phyloP scores from a whole-genome alignment of 2,113 vertebrate species.

The Alectura lathami region DNA sequence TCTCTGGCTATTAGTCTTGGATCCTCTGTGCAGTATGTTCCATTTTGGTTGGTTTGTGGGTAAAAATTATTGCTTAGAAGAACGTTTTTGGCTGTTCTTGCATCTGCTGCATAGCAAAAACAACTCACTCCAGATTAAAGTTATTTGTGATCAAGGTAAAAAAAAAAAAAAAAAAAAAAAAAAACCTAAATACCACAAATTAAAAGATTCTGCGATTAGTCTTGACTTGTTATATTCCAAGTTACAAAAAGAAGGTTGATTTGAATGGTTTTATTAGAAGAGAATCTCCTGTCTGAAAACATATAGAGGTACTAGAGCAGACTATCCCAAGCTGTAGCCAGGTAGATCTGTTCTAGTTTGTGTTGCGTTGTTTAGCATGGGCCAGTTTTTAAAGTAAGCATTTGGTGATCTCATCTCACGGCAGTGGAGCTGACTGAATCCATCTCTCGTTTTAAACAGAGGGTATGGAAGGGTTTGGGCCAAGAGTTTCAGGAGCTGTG shows the following conservation, averaged over 20 bases:
- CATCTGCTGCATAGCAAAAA: background rate
- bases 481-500: background rate
- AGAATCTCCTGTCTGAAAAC: background rate
- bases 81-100: rapidly evolving
- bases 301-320: background rate
- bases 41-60: background rate
- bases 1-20: background rate
- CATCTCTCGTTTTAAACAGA: background rate
- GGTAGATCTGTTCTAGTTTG: background rate
- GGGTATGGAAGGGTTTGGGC: background rate
- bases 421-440: background rate
- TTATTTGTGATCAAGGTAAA: background rate
- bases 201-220: background rate
- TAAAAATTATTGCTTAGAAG: background rate
- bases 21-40: background rate
- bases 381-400: background rate
- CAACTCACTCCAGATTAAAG: background rate
- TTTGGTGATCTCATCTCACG: background rate
- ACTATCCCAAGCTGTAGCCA: background rate
- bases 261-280: slow-evolving; percentile 1
- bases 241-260: background rate
- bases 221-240: background rate
- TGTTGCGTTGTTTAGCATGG: background rate
- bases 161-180: background rate
- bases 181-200: background rate